Base-by-base conservation (phyloP, 1,140 invertebrate species). In the Marisa cornuarietis region DNA sequence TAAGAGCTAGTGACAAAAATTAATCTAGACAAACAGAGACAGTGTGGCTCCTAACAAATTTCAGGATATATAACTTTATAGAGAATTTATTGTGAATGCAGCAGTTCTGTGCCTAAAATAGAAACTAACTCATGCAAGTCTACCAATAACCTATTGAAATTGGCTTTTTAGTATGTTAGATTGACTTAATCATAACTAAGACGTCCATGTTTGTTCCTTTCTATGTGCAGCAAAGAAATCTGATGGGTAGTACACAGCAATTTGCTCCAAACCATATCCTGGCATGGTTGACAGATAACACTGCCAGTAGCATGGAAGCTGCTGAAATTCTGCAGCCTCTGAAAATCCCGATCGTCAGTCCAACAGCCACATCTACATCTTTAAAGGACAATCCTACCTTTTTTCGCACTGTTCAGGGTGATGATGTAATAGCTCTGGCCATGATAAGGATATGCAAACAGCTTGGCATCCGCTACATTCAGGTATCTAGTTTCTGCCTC, bases 391-490 rank as follows among this genome's bases (percentile, higher is more conserved):
- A 94, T 90, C 93, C 94, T 72, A 95, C 94, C 80, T 96, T 96
- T 91, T 91, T 95, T 82, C 92, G 95, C 24, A 95, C 96, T 4
- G 94, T 96, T 14, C 95, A 95, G 65, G 94, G 94, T 0, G 95
- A 96, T 90, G 93, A 94, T 84, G 94, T 94, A 89, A 94, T 95
- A 90, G 95, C 95, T 4, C 93, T 94, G 83, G 94, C 95, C 52
- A 93, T 96, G 83, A 92, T 85, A 22, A 84, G 86, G 65, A 71
- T 89, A 22, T 81, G 81, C 72, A 85, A 85, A 72, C 80, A 81
- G 7, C 78, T 90, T 11, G 83, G 84, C 20, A 83, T 87, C 54
- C 78, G 65, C 42, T 89, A 87, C 79, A 73, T 86, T 31, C 85
- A 86, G 81, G 81, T 71, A 58, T 58, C 54, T 58, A 18, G 54